A percentile compares a stretch with the other conserved stretches of the same genome.
Conservation (phyloP, 2,888 invertebrate genomes). For the Agrotis ipsilon region DNA sequence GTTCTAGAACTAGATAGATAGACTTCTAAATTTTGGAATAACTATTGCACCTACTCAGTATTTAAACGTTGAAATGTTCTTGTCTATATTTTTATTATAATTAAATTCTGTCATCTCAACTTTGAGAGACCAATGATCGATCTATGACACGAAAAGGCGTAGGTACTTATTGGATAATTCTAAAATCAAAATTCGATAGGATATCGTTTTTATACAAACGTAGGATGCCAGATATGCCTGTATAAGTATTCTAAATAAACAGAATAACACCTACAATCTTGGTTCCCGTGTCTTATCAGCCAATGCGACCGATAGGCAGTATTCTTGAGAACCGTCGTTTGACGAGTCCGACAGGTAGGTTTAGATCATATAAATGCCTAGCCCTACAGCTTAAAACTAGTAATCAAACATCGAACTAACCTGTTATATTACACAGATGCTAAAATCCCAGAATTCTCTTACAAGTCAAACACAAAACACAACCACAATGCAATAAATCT, state of each 20-base stretch:
- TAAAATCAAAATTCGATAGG: slow-evolving; percentile 12
- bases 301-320: slow-evolving; percentile 45
- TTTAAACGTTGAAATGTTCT: not conserved
- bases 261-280: slow-evolving; percentile 34
- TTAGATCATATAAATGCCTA: slow-evolving; percentile 28
- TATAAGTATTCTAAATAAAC: slow-evolving; percentile 36
- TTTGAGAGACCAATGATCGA: not conserved
- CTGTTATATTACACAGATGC: slow-evolving; percentile 59
- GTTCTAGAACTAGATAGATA: not conserved
- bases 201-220: slow-evolving; percentile 28
- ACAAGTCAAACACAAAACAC: slow-evolving; percentile 66
- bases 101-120: not conserved
- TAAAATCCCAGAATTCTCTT: slow-evolving; percentile 59
- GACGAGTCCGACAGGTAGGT: slow-evolving; percentile 37
- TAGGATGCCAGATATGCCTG: slow-evolving; percentile 8
- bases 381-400: slow-evolving; percentile 36
- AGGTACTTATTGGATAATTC: not conserved
- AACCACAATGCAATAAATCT: slow-evolving; percentile 67
- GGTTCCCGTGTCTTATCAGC: slow-evolving; percentile 57
- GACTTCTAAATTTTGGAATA: not conserved
- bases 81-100: not conserved
- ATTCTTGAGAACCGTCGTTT: slow-evolving; percentile 39
- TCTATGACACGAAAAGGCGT: not conserved
- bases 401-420: slow-evolving; percentile 64
- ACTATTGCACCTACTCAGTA: not conserved